Percentiles rank a stretch among this genome's conserved stretches.
These are phyloP conservation scores for Acanthis flammea DNA, from an alignment of 2,797 vertebrate genomes.

Conservation along the genomic window DNA sequence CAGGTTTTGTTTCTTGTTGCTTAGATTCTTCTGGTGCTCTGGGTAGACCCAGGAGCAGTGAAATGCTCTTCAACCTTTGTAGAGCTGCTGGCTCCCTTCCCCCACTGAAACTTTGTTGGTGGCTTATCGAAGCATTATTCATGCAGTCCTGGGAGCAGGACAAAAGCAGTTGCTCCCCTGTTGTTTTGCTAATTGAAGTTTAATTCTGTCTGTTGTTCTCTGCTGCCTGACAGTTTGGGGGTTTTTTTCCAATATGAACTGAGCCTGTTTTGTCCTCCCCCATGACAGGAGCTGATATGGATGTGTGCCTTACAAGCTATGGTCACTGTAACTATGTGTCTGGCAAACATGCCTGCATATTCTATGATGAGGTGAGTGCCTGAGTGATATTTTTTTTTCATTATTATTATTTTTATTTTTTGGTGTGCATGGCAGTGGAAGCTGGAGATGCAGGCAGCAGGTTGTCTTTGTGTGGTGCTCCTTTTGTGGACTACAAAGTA, in stretches of 20 bases:
- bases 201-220: slow-evolving; percentile 54
- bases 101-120: slow-evolving; percentile 35
- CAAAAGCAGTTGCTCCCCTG: slow-evolving; percentile 66
- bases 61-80: background rate
- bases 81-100: slow-evolving; percentile 27
- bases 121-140: slow-evolving; percentile 59
- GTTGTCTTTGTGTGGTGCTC: slow-evolving; percentile 49
- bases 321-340: slow-evolving; percentile 97
- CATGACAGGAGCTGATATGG: slow-evolving; percentile 95
- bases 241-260: background rate
- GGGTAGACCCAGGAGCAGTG: background rate
- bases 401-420: background rate
- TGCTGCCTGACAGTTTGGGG: background rate
- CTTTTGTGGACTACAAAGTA: slow-evolving; percentile 44
- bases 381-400: background rate
- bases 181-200: slow-evolving; percentile 67
- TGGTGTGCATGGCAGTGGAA: background rate
- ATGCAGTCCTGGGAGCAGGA: slow-evolving; percentile 46
- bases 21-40: background rate
- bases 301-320: slow-evolving; percentile 99
- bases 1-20: background rate
- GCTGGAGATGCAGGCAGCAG: slow-evolving; percentile 50
- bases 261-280: background rate
- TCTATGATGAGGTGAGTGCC: slow-evolving; percentile 92
- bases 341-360: slow-evolving; percentile 98